Conservation (phyloP, 2,113 vertebrate species). For the Phyllopteryx taeniolatus region DNA sequence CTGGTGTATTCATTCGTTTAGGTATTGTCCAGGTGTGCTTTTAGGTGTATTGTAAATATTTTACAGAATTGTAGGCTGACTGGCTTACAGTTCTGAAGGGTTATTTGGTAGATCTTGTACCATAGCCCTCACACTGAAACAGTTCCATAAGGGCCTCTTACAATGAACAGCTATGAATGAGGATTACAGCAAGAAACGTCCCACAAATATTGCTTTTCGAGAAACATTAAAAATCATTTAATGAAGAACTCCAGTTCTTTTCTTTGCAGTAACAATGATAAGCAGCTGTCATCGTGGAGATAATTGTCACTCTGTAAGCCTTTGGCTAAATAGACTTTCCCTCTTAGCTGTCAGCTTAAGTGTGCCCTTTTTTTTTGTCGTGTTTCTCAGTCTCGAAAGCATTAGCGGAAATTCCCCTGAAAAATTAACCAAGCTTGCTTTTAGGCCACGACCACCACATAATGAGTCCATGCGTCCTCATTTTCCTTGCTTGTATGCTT, state of each 20-base stretch:
- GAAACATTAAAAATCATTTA: slow-evolving; percentile 7
- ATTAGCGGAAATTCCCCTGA: slow-evolving; percentile 59
- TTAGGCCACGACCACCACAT: slow-evolving; percentile 49
- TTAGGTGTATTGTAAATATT: slow-evolving; percentile 3
- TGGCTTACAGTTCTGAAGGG: not conserved
- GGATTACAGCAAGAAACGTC: not conserved
- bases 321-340: slow-evolving; percentile 30
- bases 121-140: not conserved
- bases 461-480: slow-evolving; percentile 60
- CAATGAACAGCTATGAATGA: not conserved
- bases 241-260: slow-evolving; percentile 14
- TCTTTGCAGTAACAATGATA: slow-evolving; percentile 22
- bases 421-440: slow-evolving; percentile 67
- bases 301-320: slow-evolving; percentile 43
- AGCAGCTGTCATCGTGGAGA: slow-evolving; percentile 26
- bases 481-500: slow-evolving; percentile 34
- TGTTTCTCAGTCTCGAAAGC: slow-evolving; percentile 55
- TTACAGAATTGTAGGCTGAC: not conserved
- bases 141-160: not conserved
- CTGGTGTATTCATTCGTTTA: not conserved
- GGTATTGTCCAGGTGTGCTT: not conserved
- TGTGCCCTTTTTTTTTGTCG: slow-evolving; percentile 46
- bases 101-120: not conserved
- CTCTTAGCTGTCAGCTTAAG: slow-evolving; percentile 43
- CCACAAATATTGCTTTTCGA: slow-evolving; percentile 1